Base-by-base conservation (phyloP, 2,113 vertebrate genomes). In the Ptilorrhoa leucosticta region DNA sequence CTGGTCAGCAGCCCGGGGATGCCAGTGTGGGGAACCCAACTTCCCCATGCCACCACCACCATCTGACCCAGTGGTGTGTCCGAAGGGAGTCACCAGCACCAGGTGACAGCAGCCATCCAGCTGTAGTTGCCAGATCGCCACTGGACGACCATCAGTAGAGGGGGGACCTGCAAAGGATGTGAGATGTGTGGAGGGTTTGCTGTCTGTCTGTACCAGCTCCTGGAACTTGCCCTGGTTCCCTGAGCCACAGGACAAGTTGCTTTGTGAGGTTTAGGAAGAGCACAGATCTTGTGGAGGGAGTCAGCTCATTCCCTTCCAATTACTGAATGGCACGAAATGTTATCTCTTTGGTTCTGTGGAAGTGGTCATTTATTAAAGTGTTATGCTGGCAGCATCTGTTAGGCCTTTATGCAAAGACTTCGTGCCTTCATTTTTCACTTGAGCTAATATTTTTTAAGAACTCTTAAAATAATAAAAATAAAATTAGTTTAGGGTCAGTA, bases 111-210 rank as follows among this genome's bases (percentile, higher is more conserved):
- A 60, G 84, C 69, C 45, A 51, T 93, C 44, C 31, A 35, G 47
- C 47, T 7, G 4, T 21, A 61, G 91, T 95, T 97, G 95, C 95
- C 94, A 82, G 88, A 80, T 90, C 69, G 24, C 95, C 90, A 51
- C 89, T 97, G 96, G 95, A 97, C 94, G 87, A 85, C 50, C 83
- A 42, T 96, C 79, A 39, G 65, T 92, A 76, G 86, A 51, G 86
- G 85, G 94, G 80, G 82, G 91, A 96, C 77, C 65, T 57, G 50
- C 90, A 84, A 85, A 66, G 68, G 30, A 84, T 93, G 66, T 33
- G 60, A 57, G 64, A 45, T 11, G 45, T 87, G n/a, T 39, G 68
- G 45, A 92, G 31, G 44, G 31, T 23, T n/a, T 72, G 79, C 92
- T 87, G 16, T 82, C 82, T 88, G 37, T 61, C 63, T 48, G 6